Evolutionary conservation across 2,797 vertebrate genomes (phyloP).

Genomic region (Smutsia gigantea): DNA sequence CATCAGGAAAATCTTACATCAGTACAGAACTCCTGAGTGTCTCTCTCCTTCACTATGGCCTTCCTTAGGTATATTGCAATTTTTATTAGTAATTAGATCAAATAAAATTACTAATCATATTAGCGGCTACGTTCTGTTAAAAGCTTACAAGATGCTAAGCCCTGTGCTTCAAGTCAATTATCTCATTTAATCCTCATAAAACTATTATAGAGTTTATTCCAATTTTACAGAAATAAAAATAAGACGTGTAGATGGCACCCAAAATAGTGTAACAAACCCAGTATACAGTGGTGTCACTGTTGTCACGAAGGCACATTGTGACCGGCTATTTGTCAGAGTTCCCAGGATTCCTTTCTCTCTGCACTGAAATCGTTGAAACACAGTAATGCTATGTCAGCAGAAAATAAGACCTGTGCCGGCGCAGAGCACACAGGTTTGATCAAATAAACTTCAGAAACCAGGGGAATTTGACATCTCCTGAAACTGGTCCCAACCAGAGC

Average conservation of each 20-base stretch:
- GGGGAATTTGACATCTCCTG: not conserved
- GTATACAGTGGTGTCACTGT: not conserved
- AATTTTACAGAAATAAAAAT: conserved; percentile 32
- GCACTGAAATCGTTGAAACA: not conserved
- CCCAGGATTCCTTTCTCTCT: not conserved
- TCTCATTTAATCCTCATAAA: not conserved
- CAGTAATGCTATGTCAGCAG: not conserved
- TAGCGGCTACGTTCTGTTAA: not conserved
- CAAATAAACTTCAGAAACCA: not conserved
- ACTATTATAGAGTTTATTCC: not conserved
- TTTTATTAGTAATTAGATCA: conserved; percentile 11
- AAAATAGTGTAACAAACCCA: not conserved
- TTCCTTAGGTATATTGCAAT: not conserved
- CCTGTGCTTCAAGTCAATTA: not conserved
- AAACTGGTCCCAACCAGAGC: no score
- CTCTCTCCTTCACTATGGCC: not conserved
- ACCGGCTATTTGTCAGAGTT: not conserved
- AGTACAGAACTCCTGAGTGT: not conserved
- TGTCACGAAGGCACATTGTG: not conserved
- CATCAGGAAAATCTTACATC: not conserved
- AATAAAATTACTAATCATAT: not conserved
- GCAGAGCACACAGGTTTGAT: not conserved
- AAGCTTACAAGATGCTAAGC: not conserved
- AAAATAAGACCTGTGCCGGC: not conserved
- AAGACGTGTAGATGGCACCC: not conserved